These are phyloP conservation scores for Mormyrus hasselquistii DNA, from an alignment of 2,797 vertebrate species.

Conservation along the genomic window DNA sequence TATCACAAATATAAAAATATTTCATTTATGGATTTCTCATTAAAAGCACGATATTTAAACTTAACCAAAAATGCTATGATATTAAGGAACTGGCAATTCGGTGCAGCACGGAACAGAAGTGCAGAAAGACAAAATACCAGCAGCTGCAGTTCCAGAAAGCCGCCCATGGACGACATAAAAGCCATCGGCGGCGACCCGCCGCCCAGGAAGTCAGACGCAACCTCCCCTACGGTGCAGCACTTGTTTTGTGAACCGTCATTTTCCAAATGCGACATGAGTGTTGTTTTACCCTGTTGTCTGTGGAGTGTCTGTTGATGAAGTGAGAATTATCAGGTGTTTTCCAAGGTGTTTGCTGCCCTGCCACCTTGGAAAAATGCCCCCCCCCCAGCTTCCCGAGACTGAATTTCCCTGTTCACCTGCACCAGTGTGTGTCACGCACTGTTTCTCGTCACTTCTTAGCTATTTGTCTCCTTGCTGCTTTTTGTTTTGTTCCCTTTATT, in stretches of 20 bases:
- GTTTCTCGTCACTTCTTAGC: background rate
- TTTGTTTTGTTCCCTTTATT: background rate
- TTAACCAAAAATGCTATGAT: background rate
- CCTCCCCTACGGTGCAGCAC: background rate
- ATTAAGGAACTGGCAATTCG: background rate
- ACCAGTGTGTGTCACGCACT: background rate
- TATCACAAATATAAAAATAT: background rate
- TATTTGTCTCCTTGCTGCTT: background rate
- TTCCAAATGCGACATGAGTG: background rate
- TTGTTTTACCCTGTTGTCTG: background rate
- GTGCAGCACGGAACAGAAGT: background rate
- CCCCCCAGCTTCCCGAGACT: background rate
- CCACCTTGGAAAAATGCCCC: background rate
- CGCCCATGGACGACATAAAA: background rate
- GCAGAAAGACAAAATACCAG: background rate
- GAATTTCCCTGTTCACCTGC: constrained; percentile 4
- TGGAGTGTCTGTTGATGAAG: background rate
- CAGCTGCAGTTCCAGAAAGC: background rate
- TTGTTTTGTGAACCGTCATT: background rate
- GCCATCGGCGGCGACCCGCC: background rate
- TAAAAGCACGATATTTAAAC: background rate
- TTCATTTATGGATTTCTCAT: background rate
- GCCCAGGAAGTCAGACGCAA: background rate
- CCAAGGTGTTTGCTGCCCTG: background rate
- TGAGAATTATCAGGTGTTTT: background rate